These are phyloP conservation scores for Styela plicata DNA, from an alignment of 23 tunicate genomes.

Conservation along the genomic window DNA sequence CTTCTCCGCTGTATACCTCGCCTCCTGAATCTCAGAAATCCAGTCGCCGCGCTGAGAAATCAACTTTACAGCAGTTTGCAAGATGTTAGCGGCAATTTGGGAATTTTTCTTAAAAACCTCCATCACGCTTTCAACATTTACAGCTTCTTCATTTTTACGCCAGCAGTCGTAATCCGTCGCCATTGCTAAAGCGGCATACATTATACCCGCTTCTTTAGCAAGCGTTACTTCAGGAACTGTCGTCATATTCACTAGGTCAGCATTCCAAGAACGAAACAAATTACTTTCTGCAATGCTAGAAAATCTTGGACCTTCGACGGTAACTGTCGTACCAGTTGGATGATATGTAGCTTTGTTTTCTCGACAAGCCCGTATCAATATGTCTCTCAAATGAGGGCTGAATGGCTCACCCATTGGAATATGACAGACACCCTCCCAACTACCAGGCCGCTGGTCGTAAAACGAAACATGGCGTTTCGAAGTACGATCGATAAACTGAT, in stretches of 20 bases:
- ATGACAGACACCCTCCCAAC: constrained; percentile 48
- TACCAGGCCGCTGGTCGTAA: constrained; percentile 31
- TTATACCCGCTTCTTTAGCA: constrained; percentile 62
- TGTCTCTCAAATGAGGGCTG: constrained; percentile 2
- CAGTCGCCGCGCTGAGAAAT: background rate
- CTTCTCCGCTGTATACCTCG: background rate
- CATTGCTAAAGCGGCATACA: constrained; percentile 57
- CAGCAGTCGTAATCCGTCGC: constrained; percentile 85
- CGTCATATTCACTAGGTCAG: constrained; percentile 68
- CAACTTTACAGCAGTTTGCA: background rate
- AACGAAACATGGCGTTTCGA: constrained; percentile 37
- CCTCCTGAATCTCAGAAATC: background rate
- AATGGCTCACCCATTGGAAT: constrained; percentile 47
- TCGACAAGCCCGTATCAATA: constrained; percentile 36
- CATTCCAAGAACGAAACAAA: constrained; percentile 57
- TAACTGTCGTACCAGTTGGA: constrained; percentile 41
- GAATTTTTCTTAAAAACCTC: background rate
- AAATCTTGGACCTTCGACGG: constrained; percentile 86
- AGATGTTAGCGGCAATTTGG: background rate
- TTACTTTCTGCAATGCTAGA: constrained; percentile 66
- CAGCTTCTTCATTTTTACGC: constrained; percentile 33
- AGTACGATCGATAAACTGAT: constrained; percentile 66
- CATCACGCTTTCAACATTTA: background rate
- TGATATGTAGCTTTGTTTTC: constrained; percentile 20
- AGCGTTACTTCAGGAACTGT: constrained; percentile 76